phyloP scores from a whole-genome alignment of 2,797 vertebrate species.

The Scomberomorus guttatus region DNA sequence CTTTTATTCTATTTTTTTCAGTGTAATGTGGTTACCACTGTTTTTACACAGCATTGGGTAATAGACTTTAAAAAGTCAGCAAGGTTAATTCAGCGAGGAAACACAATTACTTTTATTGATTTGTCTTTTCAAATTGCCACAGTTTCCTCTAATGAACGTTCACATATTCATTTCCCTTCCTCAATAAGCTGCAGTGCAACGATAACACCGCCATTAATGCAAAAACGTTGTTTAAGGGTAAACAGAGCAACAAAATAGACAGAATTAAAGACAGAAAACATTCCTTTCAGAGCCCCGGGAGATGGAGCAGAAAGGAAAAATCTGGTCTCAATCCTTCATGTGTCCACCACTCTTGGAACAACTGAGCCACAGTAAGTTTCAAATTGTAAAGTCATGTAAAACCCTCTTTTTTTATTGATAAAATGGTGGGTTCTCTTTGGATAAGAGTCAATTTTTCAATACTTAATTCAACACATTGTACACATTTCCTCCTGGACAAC shows the following conservation, averaged over 20 bases:
- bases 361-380: conserved; percentile 70
- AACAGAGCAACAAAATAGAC: conserved; percentile 51
- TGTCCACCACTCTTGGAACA: conserved; percentile 50
- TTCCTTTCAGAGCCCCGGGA: conserved; percentile 66
- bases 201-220: conserved; percentile 49
- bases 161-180: conserved; percentile 46
- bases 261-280: too few relatives aligned
- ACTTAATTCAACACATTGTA: too few relatives aligned
- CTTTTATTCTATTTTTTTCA: conserved; percentile 8
- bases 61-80: conserved; percentile 38
- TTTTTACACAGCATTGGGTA: conserved; percentile 22
- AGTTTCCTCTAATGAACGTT: conserved; percentile 39
- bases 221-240: conserved; percentile 47
- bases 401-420: background rate
- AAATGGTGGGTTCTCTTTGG: background rate
- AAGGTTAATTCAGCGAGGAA: conserved; percentile 56
- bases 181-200: conserved; percentile 46
- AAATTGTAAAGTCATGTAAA: background rate
- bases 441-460: too few relatives aligned
- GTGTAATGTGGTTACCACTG: background rate
- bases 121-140: conserved; percentile 50
- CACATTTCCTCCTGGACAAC: too few relatives aligned
- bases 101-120: conserved; percentile 67
- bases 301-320: conserved; percentile 44
- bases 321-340: conserved; percentile 72